A percentile compares a stretch with the other conserved stretches of the same genome.
phyloP scores from a whole-genome alignment of 2,888 invertebrate genomes.

The Escarpia spicata region DNA sequence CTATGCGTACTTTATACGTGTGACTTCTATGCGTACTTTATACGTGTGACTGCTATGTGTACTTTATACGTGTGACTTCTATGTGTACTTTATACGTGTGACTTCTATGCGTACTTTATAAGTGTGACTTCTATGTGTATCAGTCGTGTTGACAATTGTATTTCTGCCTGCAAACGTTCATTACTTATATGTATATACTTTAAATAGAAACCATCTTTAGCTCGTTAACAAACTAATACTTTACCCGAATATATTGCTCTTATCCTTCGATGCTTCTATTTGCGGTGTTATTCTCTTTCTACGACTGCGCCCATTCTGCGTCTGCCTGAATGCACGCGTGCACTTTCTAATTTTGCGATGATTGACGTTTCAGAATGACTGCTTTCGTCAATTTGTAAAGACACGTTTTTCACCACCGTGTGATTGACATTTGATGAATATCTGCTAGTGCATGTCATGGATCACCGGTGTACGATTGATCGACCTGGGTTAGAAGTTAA shows the following conservation, averaged over 20 bases:
- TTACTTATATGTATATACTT: no score
- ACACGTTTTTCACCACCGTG: neutral
- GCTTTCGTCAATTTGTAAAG: neutral
- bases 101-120: no score
- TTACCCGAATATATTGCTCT: neutral
- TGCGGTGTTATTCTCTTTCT: neutral
- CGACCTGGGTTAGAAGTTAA: constrained; percentile 1
- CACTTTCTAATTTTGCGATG: neutral
- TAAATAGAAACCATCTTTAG: no score
- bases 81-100: no score
- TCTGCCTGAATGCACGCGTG: neutral
- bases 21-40: no score
- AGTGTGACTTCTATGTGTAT: no score
- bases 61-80: no score
- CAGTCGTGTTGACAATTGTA: no score
- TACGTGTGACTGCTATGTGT: no score
- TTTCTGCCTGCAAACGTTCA: no score
- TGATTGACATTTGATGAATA: neutral
- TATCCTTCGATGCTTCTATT: neutral
- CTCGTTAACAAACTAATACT: no score
- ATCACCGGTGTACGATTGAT: neutral
- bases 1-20: no score
- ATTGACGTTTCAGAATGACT: neutral
- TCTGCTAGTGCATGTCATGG: neutral
- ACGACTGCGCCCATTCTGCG: neutral